Evolutionary conservation across 2,888 invertebrate species (phyloP), one percentile per base, ranked within the genome.

Genomic region (Onthophagus sagittarius): DNA sequence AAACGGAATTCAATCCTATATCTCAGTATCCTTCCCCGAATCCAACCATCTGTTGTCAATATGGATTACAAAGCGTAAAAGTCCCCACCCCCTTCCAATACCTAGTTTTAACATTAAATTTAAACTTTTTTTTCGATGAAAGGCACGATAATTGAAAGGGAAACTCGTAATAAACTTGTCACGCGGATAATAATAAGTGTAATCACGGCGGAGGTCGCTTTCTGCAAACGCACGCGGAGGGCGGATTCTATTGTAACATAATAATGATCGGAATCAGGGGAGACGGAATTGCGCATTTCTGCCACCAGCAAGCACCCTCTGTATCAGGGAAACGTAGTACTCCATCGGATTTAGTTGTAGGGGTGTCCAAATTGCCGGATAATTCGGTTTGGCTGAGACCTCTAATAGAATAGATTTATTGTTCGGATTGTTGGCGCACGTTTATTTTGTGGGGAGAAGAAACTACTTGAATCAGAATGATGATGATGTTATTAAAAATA

Each of bases 131-230:
- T 7, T 53, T 53, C 39, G 39, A 53, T 53, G 39, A 53, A 53
- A 53, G 39, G 11, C 7, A 15, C 11, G 15, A 14, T 69, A 14
- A 69, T 69, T 69, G 33, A 69, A 69, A 15, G 33, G 13, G 69
- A 39, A 69, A 69, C 31, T 67, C 69, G 14, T 32, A 73, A 73
- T 70, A 73, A 70, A 33, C 70, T 70, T 70, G 70, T 73, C 73
- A 15, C 62, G 70, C 64, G 64, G 31, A 73, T 73, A 64, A 62
- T 62, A 69, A 73, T 73, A 70, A 73, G 70, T 64, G 62, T 70
- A 73, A 73, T 70, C 70, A 70, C 63, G 62, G 11, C 23, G 15
- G 62, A 72, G 69, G 62, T 69, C 69, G 69, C 63, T 69, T 63
- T 62, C 70, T 15, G 69, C 39, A 31, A 70, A 62, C 5, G 70